Base-by-base conservation (phyloP, 2,113 vertebrate genomes). In the Toxotes jaculatrix region DNA sequence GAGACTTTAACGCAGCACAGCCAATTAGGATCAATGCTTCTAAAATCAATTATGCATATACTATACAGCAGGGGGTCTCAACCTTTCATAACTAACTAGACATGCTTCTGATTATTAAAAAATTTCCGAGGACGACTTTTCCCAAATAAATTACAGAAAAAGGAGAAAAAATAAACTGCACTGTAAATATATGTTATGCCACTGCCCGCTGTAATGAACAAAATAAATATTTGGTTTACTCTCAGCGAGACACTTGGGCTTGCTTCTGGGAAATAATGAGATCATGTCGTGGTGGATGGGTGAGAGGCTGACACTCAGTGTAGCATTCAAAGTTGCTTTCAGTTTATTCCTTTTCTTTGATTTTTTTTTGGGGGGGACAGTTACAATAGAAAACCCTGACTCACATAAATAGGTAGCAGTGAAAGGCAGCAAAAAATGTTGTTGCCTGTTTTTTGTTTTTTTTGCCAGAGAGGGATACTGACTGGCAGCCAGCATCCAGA, bases 41-140 rank as follows among this genome's bases (percentile, higher is more conserved):
- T 60, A 70, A 65, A 85, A 80, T 86, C 32, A 87, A 85, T 82
- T 62, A 75, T 81, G 71, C 47, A 70, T 19, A 38, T 60, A 32
- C 53, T 84, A 43, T 65, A 57, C 38, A 56, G 27, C 1, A 27
- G 27, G 1, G 27, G 27, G 27, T 27, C 27, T 27, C 27, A 27
- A 27, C 27, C 27, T 27, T 27, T 27, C 27, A 1, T 27, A 27
- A 27, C 27, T 27, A 27, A 27, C 27, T 27, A 27, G 27, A 27
- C 27, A 27, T 27, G 27, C 27, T 27, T 27, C 27, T 27, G 27
- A 27, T 27, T 27, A 1, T 27, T 27, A 27, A 27, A 27, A 27
- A 27, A 27, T 27, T 27, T 27, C 27, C 27, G 27, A 27, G 27
- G 27, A 27, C 27, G 27, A 7, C 38, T 4, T 13, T 45, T 45